These are phyloP conservation scores for Drosophila diplacantha DNA, from an alignment of 2,888 invertebrate genomes.

Conservation along the genomic window DNA sequence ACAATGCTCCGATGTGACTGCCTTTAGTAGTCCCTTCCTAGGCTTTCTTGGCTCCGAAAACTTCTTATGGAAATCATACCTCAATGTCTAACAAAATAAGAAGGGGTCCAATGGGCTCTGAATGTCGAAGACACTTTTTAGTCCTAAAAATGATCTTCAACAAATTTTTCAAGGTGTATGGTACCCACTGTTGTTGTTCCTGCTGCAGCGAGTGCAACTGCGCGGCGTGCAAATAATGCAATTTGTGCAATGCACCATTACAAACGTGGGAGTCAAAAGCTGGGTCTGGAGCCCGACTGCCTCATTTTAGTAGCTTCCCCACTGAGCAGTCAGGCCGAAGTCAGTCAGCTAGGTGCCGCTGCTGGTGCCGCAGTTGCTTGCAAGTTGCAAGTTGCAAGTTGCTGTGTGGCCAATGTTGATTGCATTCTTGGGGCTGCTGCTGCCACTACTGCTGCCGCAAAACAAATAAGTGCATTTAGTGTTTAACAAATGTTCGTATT, in stretches of 20 bases:
- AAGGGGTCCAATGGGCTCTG: no score
- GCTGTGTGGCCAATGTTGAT: slow-evolving; percentile 57
- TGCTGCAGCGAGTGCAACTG: slow-evolving; percentile 40
- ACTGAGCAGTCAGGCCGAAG: slow-evolving; percentile 57
- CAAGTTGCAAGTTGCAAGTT: slow-evolving; percentile 18
- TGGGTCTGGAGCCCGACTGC: slow-evolving; percentile 40
- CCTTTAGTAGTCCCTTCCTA: no score
- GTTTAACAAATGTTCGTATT: slow-evolving; percentile 72
- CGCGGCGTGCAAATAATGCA: slow-evolving; percentile 71
- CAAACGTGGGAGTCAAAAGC: slow-evolving; percentile 68
- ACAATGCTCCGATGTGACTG: no score
- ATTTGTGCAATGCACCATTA: slow-evolving; percentile 70
- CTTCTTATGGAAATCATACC: no score
- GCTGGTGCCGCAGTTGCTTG: slow-evolving; percentile 13
- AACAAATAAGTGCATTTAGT: slow-evolving; percentile 74
- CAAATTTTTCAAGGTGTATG: background rate
- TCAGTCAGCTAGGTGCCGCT: slow-evolving; percentile 54
- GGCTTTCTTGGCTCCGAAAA: no score
- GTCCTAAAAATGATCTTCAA: background rate
- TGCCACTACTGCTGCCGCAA: slow-evolving; percentile 42
- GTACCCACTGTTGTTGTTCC: slow-evolving; percentile 10
- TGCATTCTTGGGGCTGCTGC: slow-evolving; percentile 50
- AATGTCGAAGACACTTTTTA: background rate
- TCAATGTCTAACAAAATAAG: no score
- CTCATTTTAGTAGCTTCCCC: slow-evolving; percentile 71